A percentile compares a stretch with the other conserved stretches of the same genome.
Conservation (phyloP, 2,888 invertebrate species). For the Cephus pulcher region DNA sequence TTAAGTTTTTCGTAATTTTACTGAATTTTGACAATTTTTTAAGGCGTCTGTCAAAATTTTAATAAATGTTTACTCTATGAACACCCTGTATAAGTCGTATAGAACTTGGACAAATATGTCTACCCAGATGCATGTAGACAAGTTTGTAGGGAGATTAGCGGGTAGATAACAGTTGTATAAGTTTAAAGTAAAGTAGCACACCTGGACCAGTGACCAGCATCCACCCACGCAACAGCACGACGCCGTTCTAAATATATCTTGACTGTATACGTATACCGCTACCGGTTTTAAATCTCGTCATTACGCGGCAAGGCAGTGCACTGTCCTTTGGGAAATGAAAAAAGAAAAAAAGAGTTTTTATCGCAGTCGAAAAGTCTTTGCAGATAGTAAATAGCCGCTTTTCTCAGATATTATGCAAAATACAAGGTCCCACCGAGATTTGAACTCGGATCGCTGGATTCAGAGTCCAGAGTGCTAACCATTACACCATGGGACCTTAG, state of each 20-base stretch:
- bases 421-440: conserved; percentile 22
- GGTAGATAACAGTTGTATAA: conserved; percentile 15
- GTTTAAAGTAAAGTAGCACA: conserved; percentile 32
- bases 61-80: background rate
- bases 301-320: background rate
- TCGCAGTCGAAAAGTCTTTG: background rate
- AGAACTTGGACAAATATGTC: background rate
- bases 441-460: conserved; percentile 28
- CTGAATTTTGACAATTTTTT: background rate
- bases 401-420: background rate
- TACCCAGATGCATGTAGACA: background rate
- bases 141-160: conserved; percentile 1
- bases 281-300: conserved; percentile 56
- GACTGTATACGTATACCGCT: conserved; percentile 49
- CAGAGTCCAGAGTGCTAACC: conserved; percentile 26
- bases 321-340: background rate
- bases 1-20: background rate
- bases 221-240: conserved; percentile 52
- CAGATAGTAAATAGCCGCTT: background rate
- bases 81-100: background rate
- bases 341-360: background rate
- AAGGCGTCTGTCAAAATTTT: background rate
- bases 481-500: conserved; percentile 23
- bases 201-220: conserved; percentile 46
- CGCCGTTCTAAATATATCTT: conserved; percentile 55